A percentile compares a stretch with the other conserved stretches of the same genome.
Conservation (phyloP, 2,113 vertebrate genomes). For the Ibidorhyncha struthersii region DNA sequence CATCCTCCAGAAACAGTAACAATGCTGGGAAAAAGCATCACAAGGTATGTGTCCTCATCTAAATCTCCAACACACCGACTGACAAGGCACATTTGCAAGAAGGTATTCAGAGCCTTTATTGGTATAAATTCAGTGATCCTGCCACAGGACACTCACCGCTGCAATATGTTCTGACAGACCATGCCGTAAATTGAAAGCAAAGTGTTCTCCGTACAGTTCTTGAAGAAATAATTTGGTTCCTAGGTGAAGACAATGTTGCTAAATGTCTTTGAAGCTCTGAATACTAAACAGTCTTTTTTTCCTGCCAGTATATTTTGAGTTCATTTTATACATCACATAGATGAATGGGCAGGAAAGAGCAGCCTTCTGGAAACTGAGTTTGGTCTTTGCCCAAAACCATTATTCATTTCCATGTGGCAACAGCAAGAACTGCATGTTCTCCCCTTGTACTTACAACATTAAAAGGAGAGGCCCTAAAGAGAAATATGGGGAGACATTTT, state of each 20-base stretch:
- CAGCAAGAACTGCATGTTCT: not conserved
- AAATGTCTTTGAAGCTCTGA: constrained; percentile 18
- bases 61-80: not conserved
- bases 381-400: constrained; percentile 36
- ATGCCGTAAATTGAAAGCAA: not conserved
- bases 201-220: constrained; percentile 17
- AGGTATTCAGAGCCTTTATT: not conserved
- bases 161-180: not conserved
- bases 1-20: not conserved
- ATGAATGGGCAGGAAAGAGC: not conserved
- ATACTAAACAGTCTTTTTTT: constrained; percentile 24
- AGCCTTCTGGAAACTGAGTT: constrained; percentile 27
- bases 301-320: not conserved
- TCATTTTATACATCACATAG: not conserved
- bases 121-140: not conserved
- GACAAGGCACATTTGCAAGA: not conserved
- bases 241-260: constrained; percentile 26
- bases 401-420: constrained; percentile 13
- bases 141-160: not conserved
- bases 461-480: not conserved
- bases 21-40: not conserved
- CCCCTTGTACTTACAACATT: not conserved
- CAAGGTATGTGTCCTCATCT: not conserved
- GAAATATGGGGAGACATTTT: not conserved
- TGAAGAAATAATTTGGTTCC: constrained; percentile 48